Conservation (phyloP, 2,113 vertebrate species). For the Brienomyrus brachyistius region DNA sequence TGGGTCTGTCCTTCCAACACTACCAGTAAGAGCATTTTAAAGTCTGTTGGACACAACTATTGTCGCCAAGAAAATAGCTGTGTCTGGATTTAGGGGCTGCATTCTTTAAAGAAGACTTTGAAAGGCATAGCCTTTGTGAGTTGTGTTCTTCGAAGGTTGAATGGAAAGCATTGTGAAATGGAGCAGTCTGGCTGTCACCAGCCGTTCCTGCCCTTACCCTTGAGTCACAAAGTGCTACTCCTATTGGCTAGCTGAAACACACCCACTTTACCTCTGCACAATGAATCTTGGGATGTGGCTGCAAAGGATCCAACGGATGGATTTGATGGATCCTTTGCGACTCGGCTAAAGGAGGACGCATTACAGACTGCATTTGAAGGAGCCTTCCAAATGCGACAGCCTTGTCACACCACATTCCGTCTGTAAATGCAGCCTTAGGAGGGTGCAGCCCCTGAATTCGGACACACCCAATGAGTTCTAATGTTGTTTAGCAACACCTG, state of each 20-base stretch:
- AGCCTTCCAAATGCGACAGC: neutral
- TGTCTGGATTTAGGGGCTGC: neutral
- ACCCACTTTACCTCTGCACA: neutral
- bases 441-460: neutral
- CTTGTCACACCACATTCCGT: neutral
- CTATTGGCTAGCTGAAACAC: neutral
- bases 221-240: neutral
- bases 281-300: neutral
- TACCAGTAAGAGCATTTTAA: conserved; percentile 43
- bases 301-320: neutral
- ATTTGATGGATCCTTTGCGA: neutral
- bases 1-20: conserved; percentile 57
- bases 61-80: neutral
- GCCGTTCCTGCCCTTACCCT: neutral
- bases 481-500: neutral
- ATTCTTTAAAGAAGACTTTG: neutral
- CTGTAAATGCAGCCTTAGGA: neutral
- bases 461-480: neutral
- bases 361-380: neutral
- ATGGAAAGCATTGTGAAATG: neutral
- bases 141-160: too few relatives aligned
- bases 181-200: neutral
- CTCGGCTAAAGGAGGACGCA: neutral
- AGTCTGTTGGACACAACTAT: neutral
- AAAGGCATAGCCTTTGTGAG: neutral